Evolutionary conservation across 2,888 invertebrate genomes (phyloP), one percentile per base, ranked within the genome.

Genomic region (Dioctria linearis): DNA sequence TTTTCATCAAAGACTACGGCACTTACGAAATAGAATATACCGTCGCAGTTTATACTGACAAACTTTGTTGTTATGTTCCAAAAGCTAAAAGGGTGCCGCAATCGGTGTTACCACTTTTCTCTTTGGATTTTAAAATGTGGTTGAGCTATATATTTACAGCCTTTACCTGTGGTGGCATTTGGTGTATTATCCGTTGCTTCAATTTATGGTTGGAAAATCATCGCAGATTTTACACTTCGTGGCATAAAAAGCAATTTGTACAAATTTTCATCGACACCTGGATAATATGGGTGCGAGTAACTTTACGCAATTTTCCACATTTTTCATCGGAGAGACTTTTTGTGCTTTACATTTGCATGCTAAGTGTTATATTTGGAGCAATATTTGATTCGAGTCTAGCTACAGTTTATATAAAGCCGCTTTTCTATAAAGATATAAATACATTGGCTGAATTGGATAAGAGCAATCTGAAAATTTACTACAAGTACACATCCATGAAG

Each of bases 1-100:
- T 88, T 81, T 90, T 90, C 80, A 84, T 90, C 3, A 90, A 90
- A 83, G 88, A 88, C 75, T 90, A 90, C 80, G 85, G 87, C 0
- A 86, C 88, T 2, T 82, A 84, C 0, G 86, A 86, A 3, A 82
- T 90, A 0, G 87, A 86, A 78, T 90, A 90, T 80, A 87, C 87
- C 3, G 85, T 86, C 4, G 84, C 88, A 2, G 86, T 89, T 5
- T 88, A 87, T 82, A 86, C 85, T 82, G 90, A 90, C 63, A 84
- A 87, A 37, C 84, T 90, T 5, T 90, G 90, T 59, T 86, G 89
- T 49, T 86, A 86, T 71, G 89, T 90, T 3, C 86, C 86, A 65
- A 89, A 89, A 85, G 88, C 90, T 0, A 86, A 87, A 76, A 84
- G 86, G 2, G 86, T 89, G 79, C 89, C 90, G 2, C 86, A 87